Base-by-base conservation (phyloP, 2,797 vertebrate genomes). In the Kryptolebias ocellatus region DNA sequence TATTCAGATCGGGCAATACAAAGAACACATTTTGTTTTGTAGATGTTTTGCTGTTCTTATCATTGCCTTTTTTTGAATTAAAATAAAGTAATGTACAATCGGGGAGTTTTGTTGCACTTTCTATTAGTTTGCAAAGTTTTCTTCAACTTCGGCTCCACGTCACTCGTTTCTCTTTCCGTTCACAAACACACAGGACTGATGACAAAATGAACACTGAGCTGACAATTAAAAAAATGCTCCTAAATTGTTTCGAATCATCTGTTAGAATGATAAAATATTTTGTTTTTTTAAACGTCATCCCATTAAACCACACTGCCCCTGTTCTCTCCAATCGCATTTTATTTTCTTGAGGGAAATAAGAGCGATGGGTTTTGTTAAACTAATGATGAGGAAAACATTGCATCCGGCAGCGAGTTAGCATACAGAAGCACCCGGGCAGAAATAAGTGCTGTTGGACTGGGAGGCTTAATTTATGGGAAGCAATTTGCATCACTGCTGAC, bases 381-480 rank as follows among this genome's bases (percentile, higher is more conserved):
- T 17, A 3, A n/a, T 45, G 16, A 2, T 50, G 31, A 31, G 20
- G 34, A 27, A 50, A 42, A 15, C 29, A 28, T 12, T 42, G 16
- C 18, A 39, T 57, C 54, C 42, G 17, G 31, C 12, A n/a, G n/a
- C 20, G 3, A 15, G 24, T 60, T 58, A 49, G 14, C 46, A 46
- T 37, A 58, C 52, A 31, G 58, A 18, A 52, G 24, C 52, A 70
- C 2, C 47, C 45, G 65, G 53, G 37, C 53, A 53, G 54, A 52
- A 50, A 63, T 63, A 63, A 65, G 16, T 59, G 11, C 56, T 66
- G 28, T 42, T 55, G 7, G 34, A 54, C 42, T 46, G 46, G 8
- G 29, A 62, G 53, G 53, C 29, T 59, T 65, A 59, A 71, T 71
- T 67, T 62, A 58, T 56, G 60, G 47, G 20, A 62, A 37, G n/a